These are phyloP conservation scores for Holothuria glaberrima DNA, from an alignment of 35 echinoderm and acorn worm species.

Conservation along the genomic window DNA sequence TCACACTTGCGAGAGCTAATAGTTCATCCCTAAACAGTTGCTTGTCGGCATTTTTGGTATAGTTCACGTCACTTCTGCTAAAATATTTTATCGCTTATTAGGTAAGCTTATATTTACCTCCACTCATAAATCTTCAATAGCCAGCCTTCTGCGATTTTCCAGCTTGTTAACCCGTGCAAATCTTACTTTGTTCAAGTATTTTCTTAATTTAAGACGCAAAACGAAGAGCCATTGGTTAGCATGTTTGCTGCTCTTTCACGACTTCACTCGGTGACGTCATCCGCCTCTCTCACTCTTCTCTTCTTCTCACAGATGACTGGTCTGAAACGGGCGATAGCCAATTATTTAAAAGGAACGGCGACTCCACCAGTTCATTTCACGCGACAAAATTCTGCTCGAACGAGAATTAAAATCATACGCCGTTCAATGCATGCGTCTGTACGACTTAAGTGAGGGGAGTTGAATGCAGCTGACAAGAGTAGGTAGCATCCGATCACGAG, in stretches of 20 bases:
- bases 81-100: conserved; percentile 21
- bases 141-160: conserved; percentile 27
- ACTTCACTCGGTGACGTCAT: conserved; percentile 52
- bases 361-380: conserved; percentile 59
- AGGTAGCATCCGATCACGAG: neutral
- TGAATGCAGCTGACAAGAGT: neutral
- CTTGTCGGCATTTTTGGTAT: no score
- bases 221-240: conserved; percentile 44
- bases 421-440: conserved; percentile 20
- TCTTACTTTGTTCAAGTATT: conserved; percentile 30
- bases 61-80: neutral
- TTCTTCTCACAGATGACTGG: conserved; percentile 49
- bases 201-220: conserved; percentile 15
- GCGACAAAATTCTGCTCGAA: conserved; percentile 54
- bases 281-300: conserved; percentile 8
- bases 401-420: conserved; percentile 55
- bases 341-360: conserved; percentile 60
- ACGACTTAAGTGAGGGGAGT: neutral
- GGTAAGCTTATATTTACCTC: conserved; percentile 37
- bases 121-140: conserved; percentile 43
- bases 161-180: conserved; percentile 31
- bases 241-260: conserved; percentile 9
- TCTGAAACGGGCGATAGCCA: conserved; percentile 62
- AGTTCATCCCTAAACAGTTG: no score
- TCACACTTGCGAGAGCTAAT: no score